phyloP scores from a whole-genome alignment of 2,797 vertebrate genomes.

The Clamator glandarius region DNA sequence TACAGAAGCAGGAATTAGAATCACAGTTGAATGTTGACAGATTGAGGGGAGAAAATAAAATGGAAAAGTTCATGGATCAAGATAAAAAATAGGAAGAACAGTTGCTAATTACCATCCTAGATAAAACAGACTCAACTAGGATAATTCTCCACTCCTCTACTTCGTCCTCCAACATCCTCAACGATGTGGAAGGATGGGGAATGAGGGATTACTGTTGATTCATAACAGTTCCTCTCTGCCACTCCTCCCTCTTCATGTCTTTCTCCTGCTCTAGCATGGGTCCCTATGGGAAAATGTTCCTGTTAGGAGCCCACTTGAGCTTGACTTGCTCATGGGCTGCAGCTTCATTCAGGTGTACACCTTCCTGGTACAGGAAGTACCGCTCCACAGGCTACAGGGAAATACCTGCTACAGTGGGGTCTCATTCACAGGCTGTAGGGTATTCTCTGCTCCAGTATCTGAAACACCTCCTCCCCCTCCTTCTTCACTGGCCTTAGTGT shows the following conservation, averaged over 20 bases:
- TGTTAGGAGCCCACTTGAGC: neutral
- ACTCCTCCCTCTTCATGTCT: neutral
- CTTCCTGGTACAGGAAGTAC: neutral
- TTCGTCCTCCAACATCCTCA: neutral
- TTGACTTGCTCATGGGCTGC: neutral
- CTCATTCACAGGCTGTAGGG: neutral
- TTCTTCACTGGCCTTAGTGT: neutral
- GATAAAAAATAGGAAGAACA: neutral
- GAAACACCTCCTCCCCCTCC: fast-evolving
- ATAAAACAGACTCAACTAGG: neutral
- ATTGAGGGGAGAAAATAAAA: neutral
- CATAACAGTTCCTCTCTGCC: neutral
- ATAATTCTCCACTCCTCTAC: neutral
- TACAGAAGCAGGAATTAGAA: neutral
- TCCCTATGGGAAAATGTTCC: no score
- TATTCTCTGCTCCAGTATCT: neutral
- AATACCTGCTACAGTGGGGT: neutral
- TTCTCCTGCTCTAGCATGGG: neutral
- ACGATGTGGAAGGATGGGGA: fast-evolving
- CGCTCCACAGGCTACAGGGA: neutral
- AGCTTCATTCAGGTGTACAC: neutral
- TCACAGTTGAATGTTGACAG: neutral
- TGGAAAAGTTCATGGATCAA: neutral
- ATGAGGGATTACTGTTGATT: fast-evolving
- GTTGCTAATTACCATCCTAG: neutral